Conservation (phyloP, 2,113 vertebrate genomes). For the Colinus virginianus region DNA sequence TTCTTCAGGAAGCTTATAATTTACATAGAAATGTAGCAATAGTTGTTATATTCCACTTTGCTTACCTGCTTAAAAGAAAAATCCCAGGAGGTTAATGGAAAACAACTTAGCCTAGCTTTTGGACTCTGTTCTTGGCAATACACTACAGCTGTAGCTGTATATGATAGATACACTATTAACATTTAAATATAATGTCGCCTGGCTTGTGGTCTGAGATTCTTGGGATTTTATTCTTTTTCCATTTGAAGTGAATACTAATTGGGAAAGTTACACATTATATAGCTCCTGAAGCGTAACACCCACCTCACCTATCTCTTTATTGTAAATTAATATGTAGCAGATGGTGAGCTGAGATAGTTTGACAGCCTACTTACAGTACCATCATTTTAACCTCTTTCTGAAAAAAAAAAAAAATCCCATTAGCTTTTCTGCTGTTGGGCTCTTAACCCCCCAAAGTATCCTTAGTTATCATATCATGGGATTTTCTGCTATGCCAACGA, state of each 20-base stretch:
- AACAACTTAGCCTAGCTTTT: conserved; percentile 3
- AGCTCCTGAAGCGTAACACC: conserved; percentile 48
- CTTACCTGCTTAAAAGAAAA: conserved; percentile 18
- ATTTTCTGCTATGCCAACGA: conserved; percentile 64
- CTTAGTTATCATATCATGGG: conserved; percentile 54
- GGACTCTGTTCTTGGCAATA: conserved; percentile 13
- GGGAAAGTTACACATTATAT: conserved; percentile 56
- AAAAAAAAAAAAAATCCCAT: conserved; percentile 71
- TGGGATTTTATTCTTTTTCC: conserved; percentile 56
- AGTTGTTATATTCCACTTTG: not conserved
- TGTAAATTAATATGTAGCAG: conserved; percentile 73
- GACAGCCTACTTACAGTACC: conserved; percentile 69
- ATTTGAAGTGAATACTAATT: conserved; percentile 62
- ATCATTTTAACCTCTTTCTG: conserved; percentile 66
- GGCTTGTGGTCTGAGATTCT: conserved; percentile 26
- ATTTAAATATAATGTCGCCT: conserved; percentile 49
- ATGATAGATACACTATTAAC: conserved; percentile 9
- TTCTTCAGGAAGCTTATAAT: not conserved
- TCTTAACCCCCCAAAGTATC: conserved; percentile 63
- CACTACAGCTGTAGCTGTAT: not conserved
- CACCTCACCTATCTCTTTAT: conserved; percentile 61
- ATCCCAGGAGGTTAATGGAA: not conserved
- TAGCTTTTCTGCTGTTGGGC: conserved; percentile 71
- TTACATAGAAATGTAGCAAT: not conserved
- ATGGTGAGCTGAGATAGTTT: conserved; percentile 71